Evolutionary conservation across 2,113 vertebrate genomes (phyloP), one percentile per base, ranked within the genome.

Genomic region (Microcebus tavaratra): DNA sequence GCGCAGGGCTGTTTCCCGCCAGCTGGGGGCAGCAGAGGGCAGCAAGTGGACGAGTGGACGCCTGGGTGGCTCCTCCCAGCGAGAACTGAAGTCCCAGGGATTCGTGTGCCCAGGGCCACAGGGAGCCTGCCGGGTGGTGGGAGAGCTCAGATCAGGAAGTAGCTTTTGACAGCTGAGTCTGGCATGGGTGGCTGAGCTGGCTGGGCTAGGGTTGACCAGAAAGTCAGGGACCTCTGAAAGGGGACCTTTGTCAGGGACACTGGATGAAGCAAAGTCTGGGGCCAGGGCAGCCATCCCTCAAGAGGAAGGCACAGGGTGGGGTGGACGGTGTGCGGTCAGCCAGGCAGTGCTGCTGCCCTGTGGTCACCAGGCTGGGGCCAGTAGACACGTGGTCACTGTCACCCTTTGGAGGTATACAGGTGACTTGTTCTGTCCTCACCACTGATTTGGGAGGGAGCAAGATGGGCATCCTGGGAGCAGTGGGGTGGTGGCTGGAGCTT

Each of bases 11-110:
- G 2, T 48, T 93, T 98, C 94, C 76, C 7, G 50, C 97, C 97
- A 97, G 95, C 17, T 83, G 97, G 95, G 97, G 97, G 97, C 97
- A 98, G 97, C 97, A 98, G 96, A 98, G 94, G 92, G 97, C 94
- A 97, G 95, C 27, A 2, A 95, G 96, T 95, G 53, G 87, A 31
- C 5, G 4, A 95, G 95, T 95, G 53, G 87, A 31, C 5, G 1
- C 61, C n/a, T 29, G 53, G 75, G 50, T 39, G 17, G 82, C 93
- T 85, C 21, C 72, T 75, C 67, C 42, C 63, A 8, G 78, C 27
- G 50, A 97, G 78, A 78, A 50, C 34, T 79, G 72, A 70, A 25
- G 79, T 82, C 85, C 48, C 17, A 4, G 42, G 88, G 79, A 6
- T 90, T 82, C 48, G 34, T 50, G 90, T 13, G 79, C 21, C 12